Conservation (phyloP, 53 echinoderm and acorn worm species). For the Astropecten irregularis region DNA sequence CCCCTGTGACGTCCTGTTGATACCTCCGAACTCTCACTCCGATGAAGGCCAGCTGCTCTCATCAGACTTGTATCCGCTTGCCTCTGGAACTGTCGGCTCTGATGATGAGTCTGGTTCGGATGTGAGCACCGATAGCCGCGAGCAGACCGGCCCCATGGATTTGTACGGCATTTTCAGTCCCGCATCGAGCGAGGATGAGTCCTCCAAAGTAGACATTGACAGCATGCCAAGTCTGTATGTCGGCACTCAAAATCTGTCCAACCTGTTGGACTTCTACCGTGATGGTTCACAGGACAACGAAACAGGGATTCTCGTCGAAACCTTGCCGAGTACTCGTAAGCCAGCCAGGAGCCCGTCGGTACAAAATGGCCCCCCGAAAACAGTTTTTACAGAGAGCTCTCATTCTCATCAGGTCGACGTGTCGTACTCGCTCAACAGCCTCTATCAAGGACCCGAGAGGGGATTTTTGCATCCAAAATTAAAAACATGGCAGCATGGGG, state of each 20-base stretch:
- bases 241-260: background rate
- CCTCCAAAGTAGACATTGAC: background rate
- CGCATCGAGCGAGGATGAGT: background rate
- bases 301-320: background rate
- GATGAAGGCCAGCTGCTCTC: too few species aligned
- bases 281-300: background rate
- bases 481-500: background rate
- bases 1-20: conserved; percentile 10
- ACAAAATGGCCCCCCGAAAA: too few species aligned
- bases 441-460: background rate
- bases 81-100: too few species aligned
- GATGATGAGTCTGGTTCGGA: background rate
- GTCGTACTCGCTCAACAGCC: conserved; percentile 19
- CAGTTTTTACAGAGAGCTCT: too few species aligned
- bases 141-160: background rate
- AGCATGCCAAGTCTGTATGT: background rate
- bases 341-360: too few species aligned
- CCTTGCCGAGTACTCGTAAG: background rate
- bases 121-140: background rate
- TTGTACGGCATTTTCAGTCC: too few species aligned
- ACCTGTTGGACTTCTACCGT: background rate
- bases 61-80: too few species aligned
- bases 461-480: background rate
- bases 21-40: background rate
- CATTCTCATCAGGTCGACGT: background rate